phyloP scores from a whole-genome alignment of 1,140 invertebrate genomes.

The Aphelenchoides besseyi region DNA sequence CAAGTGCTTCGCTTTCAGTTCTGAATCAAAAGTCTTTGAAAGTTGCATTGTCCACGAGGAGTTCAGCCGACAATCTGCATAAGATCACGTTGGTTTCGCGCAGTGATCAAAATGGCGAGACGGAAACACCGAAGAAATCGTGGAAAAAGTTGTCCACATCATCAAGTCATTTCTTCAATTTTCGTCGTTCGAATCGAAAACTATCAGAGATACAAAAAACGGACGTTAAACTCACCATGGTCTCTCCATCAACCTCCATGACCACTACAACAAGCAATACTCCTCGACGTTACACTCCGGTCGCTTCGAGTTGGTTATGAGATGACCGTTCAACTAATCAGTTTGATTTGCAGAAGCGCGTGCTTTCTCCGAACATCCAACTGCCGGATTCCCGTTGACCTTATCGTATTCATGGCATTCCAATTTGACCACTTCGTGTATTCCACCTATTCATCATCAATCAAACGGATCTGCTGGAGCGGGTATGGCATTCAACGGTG shows the following conservation, averaged over 20 bases:
- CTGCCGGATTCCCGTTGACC: constrained; percentile 26
- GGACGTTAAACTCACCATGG: background rate
- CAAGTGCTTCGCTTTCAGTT: constrained; percentile 53
- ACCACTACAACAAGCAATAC: constrained; percentile 2
- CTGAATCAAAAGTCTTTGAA: constrained; percentile 56
- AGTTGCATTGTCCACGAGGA: constrained; percentile 55
- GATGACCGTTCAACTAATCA: background rate
- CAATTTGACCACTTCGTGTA: constrained; percentile 20
- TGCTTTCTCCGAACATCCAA: background rate
- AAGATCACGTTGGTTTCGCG: constrained; percentile 21
- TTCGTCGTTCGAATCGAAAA: background rate
- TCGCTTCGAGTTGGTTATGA: background rate
- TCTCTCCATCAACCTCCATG: background rate
- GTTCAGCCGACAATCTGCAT: constrained; percentile 56
- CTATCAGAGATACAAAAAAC: background rate
- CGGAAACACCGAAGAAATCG: background rate
- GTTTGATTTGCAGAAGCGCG: background rate
- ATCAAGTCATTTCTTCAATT: constrained; percentile 23
- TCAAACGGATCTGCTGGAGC: background rate
- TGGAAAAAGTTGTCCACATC: constrained; percentile 25
- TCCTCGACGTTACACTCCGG: background rate
- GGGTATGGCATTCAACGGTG: constrained; percentile 5
- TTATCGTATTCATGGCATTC: constrained; percentile 38
- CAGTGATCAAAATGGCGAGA: background rate
- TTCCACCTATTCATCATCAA: background rate